Evolutionary conservation across 2,888 invertebrate species (phyloP), one percentile per base, ranked within the genome.

Genomic region (Drosophila neutralis): DNA sequence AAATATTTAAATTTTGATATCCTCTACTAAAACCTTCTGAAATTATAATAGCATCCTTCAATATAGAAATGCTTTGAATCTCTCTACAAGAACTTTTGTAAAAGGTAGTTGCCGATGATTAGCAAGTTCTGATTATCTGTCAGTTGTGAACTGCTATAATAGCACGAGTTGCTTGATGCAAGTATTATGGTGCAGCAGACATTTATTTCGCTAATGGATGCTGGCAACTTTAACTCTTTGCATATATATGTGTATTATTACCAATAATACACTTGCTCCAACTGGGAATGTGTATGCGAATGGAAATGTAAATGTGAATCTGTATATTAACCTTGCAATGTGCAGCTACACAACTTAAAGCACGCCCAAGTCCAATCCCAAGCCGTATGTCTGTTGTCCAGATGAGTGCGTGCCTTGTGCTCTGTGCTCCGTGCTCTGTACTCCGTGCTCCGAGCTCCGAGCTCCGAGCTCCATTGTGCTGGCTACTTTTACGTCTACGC

Each of bases 241-340:
- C 84, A 78, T 87, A 86, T 87, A 67, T 8, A 8, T 31, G 31
- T 31, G 10, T 87, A 77, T 76, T 87, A 76, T 87, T 73, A 76
- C n/a, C 80, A 77, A 77, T 87, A 78, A 81, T 84, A 74, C 64
- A 81, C 62, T 80, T 62, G 61, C 57, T 40, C 53, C 10, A 54
- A 65, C 57, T 66, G 33, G 38, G 36, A 40, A 56, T 66, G 24
- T 38, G 42, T 60, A 24, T 79, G 53, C 54, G 42, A 62, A 52
- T 59, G 33, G 27, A 33, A 54, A 13, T 73, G 35, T 35, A 29
- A 51, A 61, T 74, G 49, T 40, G 48, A 56, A 36, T 80, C 24
- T 45, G 24, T 4, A 24, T 15, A 24, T 24, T 24, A 45, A 24
- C 8, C 24, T 15, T 45, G 59, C 49, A 38, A 71, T 69, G 57